Evolutionary conservation across 2,113 vertebrate species (phyloP), one percentile per base, ranked within the genome.

Genomic region (Eudyptes chrysolophus): DNA sequence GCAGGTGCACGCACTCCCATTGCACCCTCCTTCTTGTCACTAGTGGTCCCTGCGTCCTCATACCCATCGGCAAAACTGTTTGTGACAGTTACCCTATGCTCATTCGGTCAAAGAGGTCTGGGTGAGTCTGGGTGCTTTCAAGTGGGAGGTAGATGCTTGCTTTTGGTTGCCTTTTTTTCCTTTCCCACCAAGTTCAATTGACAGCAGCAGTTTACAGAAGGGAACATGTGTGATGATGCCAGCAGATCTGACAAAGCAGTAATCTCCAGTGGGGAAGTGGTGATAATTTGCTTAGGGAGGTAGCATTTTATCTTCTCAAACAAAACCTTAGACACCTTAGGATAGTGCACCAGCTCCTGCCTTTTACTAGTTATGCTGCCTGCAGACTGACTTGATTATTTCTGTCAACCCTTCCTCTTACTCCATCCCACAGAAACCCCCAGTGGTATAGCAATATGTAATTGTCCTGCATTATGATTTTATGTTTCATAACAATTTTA

Each of bases 401-500:
- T 68, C 38, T 19, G 5, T 48, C 17, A 21, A 44, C 6, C 0
- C 4, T 74, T 69, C 70, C 22, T 74, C 30, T 71, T 0, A 1
- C 10, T 3, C n/a, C 5, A 4, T 26, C 2, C 2, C 2, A 18
- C 9, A 6, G 52, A 71, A 61, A 2, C 1, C 2, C 6, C 0
- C 19, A 55, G 36, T 15, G 48, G 34, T n/a, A 65, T 8, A 70
- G 24, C 3, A 90, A 29, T 4, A 34, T 26, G 5, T 42, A 42
- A 10, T 15, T 66, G 13, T 66, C 20, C 6, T 40, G 18, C 30
- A 32, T 57, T 49, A 32, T 54, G 13, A 48, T 15, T 68, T 76
- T 69, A 27, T 30, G 5, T 18, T 83, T 68, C 2, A 1, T 61
- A n/a, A 60, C 1, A 72, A 10, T 34, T 92, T 72, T 38, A 38